Evolutionary conservation across 1,140 invertebrate species (phyloP).

Genomic region (Bombus balteatus): DNA sequence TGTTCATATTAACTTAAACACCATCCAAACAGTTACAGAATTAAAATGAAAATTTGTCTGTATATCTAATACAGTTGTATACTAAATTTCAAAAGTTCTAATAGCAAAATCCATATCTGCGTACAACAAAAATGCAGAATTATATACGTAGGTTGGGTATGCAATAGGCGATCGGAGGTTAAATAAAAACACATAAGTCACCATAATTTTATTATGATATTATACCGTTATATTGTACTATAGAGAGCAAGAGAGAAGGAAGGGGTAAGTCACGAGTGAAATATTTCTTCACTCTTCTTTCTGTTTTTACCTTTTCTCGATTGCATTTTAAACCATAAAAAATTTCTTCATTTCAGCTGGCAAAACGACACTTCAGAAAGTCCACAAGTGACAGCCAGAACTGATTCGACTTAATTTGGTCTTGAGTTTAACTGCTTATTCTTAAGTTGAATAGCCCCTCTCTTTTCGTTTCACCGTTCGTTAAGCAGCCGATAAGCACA

Average conservation of each 20-base stretch:
- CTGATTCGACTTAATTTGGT: constrained; percentile 72
- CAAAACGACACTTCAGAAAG: constrained; percentile 18
- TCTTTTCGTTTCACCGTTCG: constrained; percentile 57
- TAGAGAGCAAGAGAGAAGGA: too few species aligned
- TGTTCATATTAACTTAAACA: background rate
- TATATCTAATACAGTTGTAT: too few species aligned
- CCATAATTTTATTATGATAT: background rate
- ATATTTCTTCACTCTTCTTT: background rate
- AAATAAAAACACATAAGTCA: background rate
- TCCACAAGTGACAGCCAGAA: constrained; percentile 24
- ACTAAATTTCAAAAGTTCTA: background rate
- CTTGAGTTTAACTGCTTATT: constrained; percentile 46
- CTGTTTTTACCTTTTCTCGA: background rate
- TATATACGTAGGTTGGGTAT: background rate
- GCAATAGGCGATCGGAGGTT: background rate
- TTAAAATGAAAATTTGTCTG: background rate
- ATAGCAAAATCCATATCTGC: background rate
- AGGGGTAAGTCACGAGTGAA: background rate
- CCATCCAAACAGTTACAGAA: background rate
- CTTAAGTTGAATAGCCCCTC: constrained; percentile 55
- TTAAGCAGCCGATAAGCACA: constrained; percentile 64
- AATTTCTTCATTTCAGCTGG: constrained; percentile 1
- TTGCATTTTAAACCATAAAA: background rate
- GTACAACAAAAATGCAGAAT: background rate
- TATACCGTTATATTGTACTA: too few species aligned